phyloP scores from a whole-genome alignment of 35 echinoderm and acorn worm species.

The Patiria miniata region DNA sequence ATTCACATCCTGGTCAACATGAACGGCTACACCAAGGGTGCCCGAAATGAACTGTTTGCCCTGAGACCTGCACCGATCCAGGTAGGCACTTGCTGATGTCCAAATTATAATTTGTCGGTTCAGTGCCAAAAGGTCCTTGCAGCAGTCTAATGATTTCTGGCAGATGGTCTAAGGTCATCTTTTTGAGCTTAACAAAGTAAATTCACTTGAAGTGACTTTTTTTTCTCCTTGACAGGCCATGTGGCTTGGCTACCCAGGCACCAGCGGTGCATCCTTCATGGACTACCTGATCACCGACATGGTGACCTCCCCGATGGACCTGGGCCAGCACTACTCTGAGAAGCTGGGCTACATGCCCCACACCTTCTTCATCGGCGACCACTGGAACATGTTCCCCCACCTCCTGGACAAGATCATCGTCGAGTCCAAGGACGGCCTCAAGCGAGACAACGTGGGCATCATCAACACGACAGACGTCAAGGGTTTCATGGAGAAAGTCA shows the following conservation, averaged over 20 bases:
- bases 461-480: constrained; percentile 81
- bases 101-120: too few species aligned
- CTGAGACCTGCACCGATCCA: constrained; percentile 95
- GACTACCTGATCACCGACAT: constrained; percentile 93
- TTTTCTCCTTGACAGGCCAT: constrained; percentile 55
- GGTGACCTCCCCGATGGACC: constrained; percentile 83
- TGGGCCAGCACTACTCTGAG: constrained; percentile 92
- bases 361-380: constrained; percentile 99
- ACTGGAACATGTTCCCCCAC: constrained; percentile 99
- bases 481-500: constrained; percentile 57
- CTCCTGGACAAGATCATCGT: constrained; percentile 81
- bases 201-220: background rate
- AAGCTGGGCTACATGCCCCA: constrained; percentile 94
- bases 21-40: constrained; percentile 99
- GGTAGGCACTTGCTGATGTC: constrained; percentile 45
- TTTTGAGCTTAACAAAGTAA: too few species aligned
- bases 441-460: constrained; percentile 73
- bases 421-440: constrained; percentile 59
- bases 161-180: too few species aligned
- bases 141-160: too few species aligned
- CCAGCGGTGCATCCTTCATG: constrained; percentile 98
- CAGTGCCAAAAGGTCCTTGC: too few species aligned
- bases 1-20: constrained; percentile 98
- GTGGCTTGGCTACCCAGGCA: constrained; percentile 99
- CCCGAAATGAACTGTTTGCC: constrained; percentile 99